Conservation (phyloP, 1,140 invertebrate genomes). For the Rhysida immarginata region DNA sequence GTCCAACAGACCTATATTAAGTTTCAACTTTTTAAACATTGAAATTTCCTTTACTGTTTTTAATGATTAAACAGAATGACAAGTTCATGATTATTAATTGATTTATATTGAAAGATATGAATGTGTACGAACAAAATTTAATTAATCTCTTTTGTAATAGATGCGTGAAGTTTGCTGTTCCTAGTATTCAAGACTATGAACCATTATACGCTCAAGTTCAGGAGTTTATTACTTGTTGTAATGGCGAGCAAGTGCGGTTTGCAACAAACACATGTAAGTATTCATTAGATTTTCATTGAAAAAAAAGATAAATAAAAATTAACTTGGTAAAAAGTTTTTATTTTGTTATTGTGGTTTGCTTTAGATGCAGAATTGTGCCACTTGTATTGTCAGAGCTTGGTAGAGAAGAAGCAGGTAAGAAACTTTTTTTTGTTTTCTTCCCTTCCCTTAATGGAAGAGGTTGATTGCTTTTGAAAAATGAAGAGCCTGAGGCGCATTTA, state of each 20-base stretch:
- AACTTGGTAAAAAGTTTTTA: slow-evolving; percentile 12
- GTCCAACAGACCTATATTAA: too few species aligned
- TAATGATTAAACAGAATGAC: too few species aligned
- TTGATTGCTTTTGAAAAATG: too few species aligned
- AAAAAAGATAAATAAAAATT: neutral
- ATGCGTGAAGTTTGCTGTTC: slow-evolving; percentile 28
- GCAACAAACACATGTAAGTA: slow-evolving; percentile 68
- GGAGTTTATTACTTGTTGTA: slow-evolving; percentile 33
- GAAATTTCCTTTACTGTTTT: too few species aligned
- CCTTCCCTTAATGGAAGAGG: too few species aligned
- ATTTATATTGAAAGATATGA: too few species aligned
- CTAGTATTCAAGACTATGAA: slow-evolving; percentile 29
- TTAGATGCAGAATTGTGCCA: slow-evolving; percentile 79
- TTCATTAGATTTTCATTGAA: slow-evolving; percentile 2
- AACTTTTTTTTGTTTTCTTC: too few species aligned
- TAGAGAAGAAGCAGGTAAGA: slow-evolving; percentile 47
- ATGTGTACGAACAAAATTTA: too few species aligned
- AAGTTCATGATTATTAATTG: too few species aligned
- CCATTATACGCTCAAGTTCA: slow-evolving; percentile 38
- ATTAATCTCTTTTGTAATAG: slow-evolving; percentile 15
- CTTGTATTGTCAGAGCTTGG: slow-evolving; percentile 54
- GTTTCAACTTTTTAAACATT: neutral
- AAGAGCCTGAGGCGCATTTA: too few species aligned
- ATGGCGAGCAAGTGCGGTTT: slow-evolving; percentile 71
- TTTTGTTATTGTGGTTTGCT: too few species aligned